Conservation (phyloP, 2,113 vertebrate genomes). For the Upupa epops region DNA sequence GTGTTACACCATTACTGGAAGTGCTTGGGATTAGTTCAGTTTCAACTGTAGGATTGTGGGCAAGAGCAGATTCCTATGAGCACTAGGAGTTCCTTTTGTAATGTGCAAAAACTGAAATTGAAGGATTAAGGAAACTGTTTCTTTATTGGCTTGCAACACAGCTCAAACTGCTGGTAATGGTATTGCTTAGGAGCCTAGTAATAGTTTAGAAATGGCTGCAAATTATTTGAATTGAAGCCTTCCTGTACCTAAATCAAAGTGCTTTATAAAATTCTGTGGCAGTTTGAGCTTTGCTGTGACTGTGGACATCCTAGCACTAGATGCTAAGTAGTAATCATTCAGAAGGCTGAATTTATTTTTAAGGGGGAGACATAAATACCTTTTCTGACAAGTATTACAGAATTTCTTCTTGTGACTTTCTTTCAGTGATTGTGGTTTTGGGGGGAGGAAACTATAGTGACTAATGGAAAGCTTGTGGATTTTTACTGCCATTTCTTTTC, state of each 20-base stretch:
- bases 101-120: not conserved
- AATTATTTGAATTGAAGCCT: conserved; percentile 11
- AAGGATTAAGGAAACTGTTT: not conserved
- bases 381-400: not conserved
- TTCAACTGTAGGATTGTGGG: not conserved
- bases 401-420: not conserved
- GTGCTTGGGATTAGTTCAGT: not conserved
- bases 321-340: not conserved
- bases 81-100: not conserved
- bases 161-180: not conserved
- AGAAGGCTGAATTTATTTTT: not conserved
- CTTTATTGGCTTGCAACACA: conserved; percentile 9
- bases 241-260: conserved; percentile 3
- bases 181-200: conserved; percentile 9
- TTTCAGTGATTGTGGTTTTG: not conserved
- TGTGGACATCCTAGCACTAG: not conserved
- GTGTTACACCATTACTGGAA: not conserved
- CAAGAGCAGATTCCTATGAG: not conserved
- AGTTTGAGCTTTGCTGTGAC: not conserved
- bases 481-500: not conserved
- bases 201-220: conserved; percentile 1
- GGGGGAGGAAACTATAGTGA: not conserved
- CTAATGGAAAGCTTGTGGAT: not conserved
- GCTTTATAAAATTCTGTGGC: not conserved
- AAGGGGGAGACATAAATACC: not conserved